Evolutionary conservation across 2,797 vertebrate genomes (phyloP).

Genomic region (Notamacropus eugenii): DNA sequence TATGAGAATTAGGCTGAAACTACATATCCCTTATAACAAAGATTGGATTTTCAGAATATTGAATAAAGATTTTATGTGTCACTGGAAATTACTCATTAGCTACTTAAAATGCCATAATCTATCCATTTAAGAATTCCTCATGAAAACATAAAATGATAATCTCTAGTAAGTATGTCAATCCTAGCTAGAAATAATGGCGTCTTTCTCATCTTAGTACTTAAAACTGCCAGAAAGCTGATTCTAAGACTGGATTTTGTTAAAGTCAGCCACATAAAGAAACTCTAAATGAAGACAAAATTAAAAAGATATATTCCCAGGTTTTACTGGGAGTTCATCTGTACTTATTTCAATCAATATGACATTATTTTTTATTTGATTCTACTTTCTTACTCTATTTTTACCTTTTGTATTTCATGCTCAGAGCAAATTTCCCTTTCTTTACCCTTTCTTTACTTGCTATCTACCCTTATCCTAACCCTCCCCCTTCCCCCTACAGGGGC

Average conservation of each 20-base stretch:
- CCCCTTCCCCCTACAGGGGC: no score
- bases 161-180: neutral
- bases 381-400: slow-evolving; percentile 1
- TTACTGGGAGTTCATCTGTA: neutral
- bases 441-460: neutral
- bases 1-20: neutral
- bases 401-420: neutral
- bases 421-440: neutral
- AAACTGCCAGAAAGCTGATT: neutral
- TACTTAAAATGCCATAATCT: slow-evolving; percentile 17
- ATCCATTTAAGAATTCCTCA: neutral
- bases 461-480: neutral
- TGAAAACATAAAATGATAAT: slow-evolving; percentile 25
- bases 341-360: neutral
- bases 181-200: neutral
- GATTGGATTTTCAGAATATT: neutral
- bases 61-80: neutral
- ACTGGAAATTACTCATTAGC: neutral
- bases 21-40: slow-evolving; percentile 9
- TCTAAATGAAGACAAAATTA: neutral
- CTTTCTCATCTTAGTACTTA: neutral
- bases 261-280: neutral
- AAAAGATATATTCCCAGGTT: neutral
- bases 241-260: neutral
- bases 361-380: neutral